phyloP scores from a whole-genome alignment of 2,797 vertebrate genomes.

The Labroides dimidiatus region DNA sequence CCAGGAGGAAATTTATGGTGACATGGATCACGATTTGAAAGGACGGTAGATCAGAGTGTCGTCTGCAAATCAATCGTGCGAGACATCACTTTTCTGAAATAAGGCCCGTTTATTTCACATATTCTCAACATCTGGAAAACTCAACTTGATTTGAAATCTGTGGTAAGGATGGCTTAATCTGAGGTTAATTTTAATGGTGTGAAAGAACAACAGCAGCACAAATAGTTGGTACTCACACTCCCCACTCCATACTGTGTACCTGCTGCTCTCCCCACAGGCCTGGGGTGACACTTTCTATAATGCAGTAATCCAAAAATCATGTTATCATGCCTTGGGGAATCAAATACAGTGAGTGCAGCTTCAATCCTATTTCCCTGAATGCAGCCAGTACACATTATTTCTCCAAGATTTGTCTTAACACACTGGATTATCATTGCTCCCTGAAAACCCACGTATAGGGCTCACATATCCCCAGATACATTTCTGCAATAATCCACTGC shows the following conservation, averaged over 20 bases:
- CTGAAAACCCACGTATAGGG: conserved; percentile 58
- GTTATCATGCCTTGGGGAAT: conserved; percentile 74
- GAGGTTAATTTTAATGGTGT: background rate
- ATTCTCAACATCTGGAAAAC: conserved; percentile 21
- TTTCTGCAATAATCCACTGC: conserved; percentile 67
- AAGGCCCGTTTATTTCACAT: background rate
- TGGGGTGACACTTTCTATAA: conserved; percentile 76
- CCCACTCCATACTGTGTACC: conserved; percentile 53
- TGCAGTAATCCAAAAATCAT: conserved; percentile 84
- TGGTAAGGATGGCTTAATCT: background rate
- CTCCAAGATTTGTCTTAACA: conserved; percentile 71
- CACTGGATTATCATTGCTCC: conserved; percentile 78
- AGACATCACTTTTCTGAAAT: background rate
- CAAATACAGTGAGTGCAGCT: conserved; percentile 73
- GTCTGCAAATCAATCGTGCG: background rate
- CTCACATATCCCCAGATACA: conserved; percentile 67
- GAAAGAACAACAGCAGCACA: conserved; percentile 17
- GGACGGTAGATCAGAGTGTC: background rate
- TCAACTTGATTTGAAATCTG: conserved; percentile 7
- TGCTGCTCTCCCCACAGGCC: conserved; percentile 57
- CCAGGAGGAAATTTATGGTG: background rate
- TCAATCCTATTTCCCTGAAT: conserved; percentile 79
- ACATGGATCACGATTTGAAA: background rate
- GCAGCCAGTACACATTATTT: conserved; percentile 61
- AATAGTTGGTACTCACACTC: conserved; percentile 32